A percentile compares a stretch with the other conserved stretches of the same genome.
Conservation (phyloP, 2,888 invertebrate genomes). For the Apamea epomidion region DNA sequence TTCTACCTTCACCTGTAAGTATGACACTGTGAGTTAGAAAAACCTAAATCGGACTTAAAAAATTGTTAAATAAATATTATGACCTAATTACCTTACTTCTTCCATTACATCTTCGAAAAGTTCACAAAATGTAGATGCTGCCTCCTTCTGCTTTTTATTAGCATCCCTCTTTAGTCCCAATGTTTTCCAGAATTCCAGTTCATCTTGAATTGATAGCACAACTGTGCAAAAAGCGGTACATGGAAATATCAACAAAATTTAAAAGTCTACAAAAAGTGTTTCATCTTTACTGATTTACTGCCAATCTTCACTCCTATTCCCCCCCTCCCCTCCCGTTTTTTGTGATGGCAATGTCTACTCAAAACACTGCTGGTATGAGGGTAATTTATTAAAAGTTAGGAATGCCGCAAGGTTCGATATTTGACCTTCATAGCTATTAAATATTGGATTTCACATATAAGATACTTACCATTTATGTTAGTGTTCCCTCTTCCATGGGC, state of each 20-base stretch:
- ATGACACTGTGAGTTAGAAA: not conserved
- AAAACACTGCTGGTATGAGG: not conserved
- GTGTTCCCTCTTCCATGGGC: conserved; percentile 82
- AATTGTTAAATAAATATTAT: not conserved
- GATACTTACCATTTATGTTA: conserved; percentile 79
- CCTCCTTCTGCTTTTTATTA: conserved; percentile 89
- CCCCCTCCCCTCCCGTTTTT: no score
- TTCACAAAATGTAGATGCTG: conserved; percentile 90
- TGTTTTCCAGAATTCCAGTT: conserved; percentile 93
- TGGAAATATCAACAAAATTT: not conserved
- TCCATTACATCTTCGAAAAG: conserved; percentile 91
- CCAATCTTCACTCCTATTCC: not conserved
- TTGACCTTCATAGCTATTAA: not conserved
- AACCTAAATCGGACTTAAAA: not conserved
- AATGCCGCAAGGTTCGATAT: not conserved
- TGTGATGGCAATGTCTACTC: not conserved
- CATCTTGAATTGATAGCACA: conserved; percentile 92
- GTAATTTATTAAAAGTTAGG: not conserved
- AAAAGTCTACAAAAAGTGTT: not conserved
- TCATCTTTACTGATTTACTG: not conserved
- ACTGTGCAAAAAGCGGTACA: conserved; percentile 82
- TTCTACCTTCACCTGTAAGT: not conserved
- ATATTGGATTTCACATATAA: conserved; percentile 5
- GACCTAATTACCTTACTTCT: conserved; percentile 89
- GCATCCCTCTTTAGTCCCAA: conserved; percentile 87